These are phyloP conservation scores for Dysidea cf. avara DNA, from an alignment of 37 sponge, comb jelly and placozoan species.

Conservation along the genomic window DNA sequence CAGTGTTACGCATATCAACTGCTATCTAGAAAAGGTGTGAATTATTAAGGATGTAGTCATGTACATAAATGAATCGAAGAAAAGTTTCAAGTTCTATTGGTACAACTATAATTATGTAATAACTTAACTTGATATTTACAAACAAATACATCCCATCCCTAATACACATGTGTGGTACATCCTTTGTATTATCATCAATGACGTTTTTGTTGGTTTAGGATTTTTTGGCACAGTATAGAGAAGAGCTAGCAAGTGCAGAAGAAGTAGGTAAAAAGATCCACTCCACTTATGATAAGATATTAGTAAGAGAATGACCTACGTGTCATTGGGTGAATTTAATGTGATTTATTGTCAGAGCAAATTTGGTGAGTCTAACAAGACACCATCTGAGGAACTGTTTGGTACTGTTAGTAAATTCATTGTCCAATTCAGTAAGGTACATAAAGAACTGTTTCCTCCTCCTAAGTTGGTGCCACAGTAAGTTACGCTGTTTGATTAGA, in stretches of 20 bases:
- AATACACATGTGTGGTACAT: no score
- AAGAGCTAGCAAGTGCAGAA: constrained; percentile 20
- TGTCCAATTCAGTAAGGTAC: constrained; percentile 46
- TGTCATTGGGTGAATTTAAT: not conserved
- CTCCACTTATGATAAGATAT: constrained; percentile 31
- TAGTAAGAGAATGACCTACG: constrained; percentile 31
- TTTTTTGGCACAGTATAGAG: constrained; percentile 50
- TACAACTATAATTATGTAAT: no score
- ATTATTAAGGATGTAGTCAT: no score
- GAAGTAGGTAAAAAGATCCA: constrained; percentile 49
- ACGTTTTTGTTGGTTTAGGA: constrained; percentile 24
- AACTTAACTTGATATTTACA: no score
- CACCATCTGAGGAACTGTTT: constrained; percentile 79
- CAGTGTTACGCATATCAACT: no score
- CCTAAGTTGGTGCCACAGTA: constrained; percentile 1
- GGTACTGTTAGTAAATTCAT: constrained; percentile 48
- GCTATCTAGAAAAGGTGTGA: no score
- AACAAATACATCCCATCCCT: no score
- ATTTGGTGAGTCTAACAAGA: constrained; percentile 63
- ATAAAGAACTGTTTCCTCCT: constrained; percentile 61
- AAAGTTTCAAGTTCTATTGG: no score
- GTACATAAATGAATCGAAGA: no score
- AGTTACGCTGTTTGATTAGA: not conserved
- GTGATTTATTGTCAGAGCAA: constrained; percentile 23
- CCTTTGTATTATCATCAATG: not conserved